A percentile compares a stretch with the other conserved stretches of the same genome.
Evolutionary conservation across 2,797 vertebrate species (phyloP).

Genomic region (Mionectes olivaceus): DNA sequence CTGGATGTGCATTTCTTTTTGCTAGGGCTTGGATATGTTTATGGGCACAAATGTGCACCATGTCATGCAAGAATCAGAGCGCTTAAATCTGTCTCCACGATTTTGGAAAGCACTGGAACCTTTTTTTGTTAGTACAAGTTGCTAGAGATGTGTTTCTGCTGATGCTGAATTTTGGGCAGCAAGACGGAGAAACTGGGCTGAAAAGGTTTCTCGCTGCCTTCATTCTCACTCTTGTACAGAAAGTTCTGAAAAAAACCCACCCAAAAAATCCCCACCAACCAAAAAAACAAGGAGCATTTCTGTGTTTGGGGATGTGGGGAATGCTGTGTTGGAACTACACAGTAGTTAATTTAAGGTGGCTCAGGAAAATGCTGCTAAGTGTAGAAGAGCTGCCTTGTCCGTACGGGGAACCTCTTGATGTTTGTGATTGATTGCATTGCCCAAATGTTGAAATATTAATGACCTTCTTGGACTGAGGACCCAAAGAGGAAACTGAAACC

Average conservation of each 20-base stretch:
- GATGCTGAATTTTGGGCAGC: slow-evolving; percentile 53
- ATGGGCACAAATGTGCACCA: slow-evolving; percentile 6
- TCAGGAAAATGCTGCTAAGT: slow-evolving; percentile 45
- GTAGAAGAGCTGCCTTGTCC: slow-evolving; percentile 56
- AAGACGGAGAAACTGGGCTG: not conserved
- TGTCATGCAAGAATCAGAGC: not conserved
- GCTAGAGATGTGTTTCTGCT: slow-evolving; percentile 29
- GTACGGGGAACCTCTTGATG: slow-evolving; percentile 81
- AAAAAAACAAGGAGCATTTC: not conserved
- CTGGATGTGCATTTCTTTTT: slow-evolving; percentile 71
- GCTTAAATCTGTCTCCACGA: not conserved
- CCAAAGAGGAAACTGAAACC: slow-evolving; percentile 88
- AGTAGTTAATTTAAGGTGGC: slow-evolving; percentile 64
- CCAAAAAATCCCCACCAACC: not conserved
- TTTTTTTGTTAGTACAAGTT: slow-evolving; percentile 20
- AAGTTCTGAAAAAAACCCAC: not conserved
- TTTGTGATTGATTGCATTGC: slow-evolving; percentile 87
- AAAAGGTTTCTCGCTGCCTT: not conserved
- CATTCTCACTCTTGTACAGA: not conserved
- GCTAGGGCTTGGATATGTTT: slow-evolving; percentile 37
- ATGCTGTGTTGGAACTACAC: not conserved
- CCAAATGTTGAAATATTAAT: slow-evolving; percentile 87
- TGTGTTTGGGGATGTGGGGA: not conserved
- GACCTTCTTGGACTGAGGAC: slow-evolving; percentile 83
- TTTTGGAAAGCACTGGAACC: slow-evolving; percentile 54